Base-by-base conservation (phyloP, 2,113 vertebrate genomes). In the Gambusia affinis region DNA sequence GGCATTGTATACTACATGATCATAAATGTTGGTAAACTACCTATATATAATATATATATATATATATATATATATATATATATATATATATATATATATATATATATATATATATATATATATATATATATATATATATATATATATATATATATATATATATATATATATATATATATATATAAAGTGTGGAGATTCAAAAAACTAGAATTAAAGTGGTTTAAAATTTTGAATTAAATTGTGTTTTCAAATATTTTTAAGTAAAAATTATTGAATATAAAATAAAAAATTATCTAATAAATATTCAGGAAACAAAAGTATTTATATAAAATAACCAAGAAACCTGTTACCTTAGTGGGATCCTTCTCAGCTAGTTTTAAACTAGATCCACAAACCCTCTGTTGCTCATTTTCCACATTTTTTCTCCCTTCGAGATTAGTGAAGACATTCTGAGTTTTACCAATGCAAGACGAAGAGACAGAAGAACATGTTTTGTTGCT, bases 291-390 rank as follows among this genome's bases (percentile, higher is more conserved):
- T 15, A 54, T n/a, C 29, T 27, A 15, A 61, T 12, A 60, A 44
- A 12, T 57, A 17, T 29, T 8, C 3, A 24, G 29, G 0, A 44
- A 72, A 15, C 30, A 27, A 64, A 37, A 6, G 3, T 2, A 24
- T 30, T 14, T 29, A 10, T 30, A 3, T 64, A 4, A 39, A 19
- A 19, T 4, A 12, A 39, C 4, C 17, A 14, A 64, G 61, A 64
- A 12, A 19, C 54, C 8, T 0, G 35, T 85, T 89, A 90, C 88
- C 90, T 92, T 69, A 22, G 54, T 5, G 12, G 66, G 47, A 70
- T 67, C 42, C 57, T 77, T 73, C 72, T 75, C 31, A 54, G 42
- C 29, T 64, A 66, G 44, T 42, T 78, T 68, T 33, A 30, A 24
- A 30, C 39, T n/a, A 1, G 37, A 8, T 75, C 33, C 27, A 15